Evolutionary conservation across 2,888 invertebrate species (phyloP).

Genomic region (Blastobasis adustella): DNA sequence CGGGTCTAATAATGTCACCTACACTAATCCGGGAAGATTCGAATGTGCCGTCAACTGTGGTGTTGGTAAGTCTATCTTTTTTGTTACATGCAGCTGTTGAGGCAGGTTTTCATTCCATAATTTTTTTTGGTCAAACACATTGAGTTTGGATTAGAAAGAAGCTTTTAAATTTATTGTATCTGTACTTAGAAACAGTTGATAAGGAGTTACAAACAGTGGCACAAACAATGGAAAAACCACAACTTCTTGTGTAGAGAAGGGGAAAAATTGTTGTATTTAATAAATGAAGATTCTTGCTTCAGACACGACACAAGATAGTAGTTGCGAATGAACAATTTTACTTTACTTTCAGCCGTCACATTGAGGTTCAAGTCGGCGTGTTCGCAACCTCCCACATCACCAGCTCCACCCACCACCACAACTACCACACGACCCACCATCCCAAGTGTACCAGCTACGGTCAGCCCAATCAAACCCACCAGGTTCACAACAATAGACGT

Average conservation of each 20-base stretch:
- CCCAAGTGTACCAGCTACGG: not conserved
- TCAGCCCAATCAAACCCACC: not conserved
- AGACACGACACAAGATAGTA: no score
- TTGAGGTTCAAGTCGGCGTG: not conserved
- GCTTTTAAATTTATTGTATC: no score
- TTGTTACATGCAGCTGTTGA: no score
- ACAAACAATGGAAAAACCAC: no score
- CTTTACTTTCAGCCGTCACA: not conserved
- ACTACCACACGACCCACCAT: not conserved
- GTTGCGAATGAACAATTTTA: not conserved
- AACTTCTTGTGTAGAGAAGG: no score
- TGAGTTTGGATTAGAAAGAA: no score
- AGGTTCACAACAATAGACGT: not conserved
- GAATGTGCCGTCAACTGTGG: slow-evolving; percentile 40
- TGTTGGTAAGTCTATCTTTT: slow-evolving; percentile 16
- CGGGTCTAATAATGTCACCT: slow-evolving; percentile 47
- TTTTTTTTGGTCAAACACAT: no score
- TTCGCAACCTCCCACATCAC: not conserved
- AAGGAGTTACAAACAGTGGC: no score
- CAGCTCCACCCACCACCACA: not conserved
- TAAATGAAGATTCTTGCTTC: no score
- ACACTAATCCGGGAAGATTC: slow-evolving; percentile 41
- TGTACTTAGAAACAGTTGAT: no score
- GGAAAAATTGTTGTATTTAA: no score
- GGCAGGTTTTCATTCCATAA: no score